Evolutionary conservation across 1,140 invertebrate species (phyloP).

Genomic region (Adelges cooleyi): DNA sequence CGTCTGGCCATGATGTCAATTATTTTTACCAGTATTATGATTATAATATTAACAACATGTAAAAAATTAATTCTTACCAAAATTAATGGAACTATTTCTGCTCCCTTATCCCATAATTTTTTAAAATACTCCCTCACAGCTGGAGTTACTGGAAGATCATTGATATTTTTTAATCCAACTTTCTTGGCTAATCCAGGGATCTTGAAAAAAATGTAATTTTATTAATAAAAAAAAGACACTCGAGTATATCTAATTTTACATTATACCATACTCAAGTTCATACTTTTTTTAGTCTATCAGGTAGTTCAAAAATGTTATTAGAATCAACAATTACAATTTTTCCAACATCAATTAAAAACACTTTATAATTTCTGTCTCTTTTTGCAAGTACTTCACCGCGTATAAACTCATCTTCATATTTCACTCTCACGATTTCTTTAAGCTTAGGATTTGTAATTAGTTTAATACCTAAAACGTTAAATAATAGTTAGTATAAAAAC

Average conservation of each 20-base stretch:
- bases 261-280: no score
- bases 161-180: background rate
- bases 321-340: background rate
- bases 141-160: background rate
- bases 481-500: no score
- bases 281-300: slow-evolving; percentile 1
- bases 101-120: background rate
- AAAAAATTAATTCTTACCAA: background rate
- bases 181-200: slow-evolving; percentile 9
- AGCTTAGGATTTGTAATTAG: background rate
- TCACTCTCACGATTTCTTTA: slow-evolving; percentile 1
- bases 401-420: background rate
- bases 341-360: slow-evolving; percentile 4
- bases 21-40: no score
- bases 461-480: background rate
- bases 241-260: no score
- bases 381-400: background rate
- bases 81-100: slow-evolving; percentile 4
- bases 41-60: no score
- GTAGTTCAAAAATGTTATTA: background rate
- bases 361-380: background rate
- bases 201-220: no score
- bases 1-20: no score
- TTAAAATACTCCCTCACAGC: background rate
- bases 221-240: no score